These are phyloP conservation scores for Philypnodon macrostomus DNA, from an alignment of 2,797 vertebrate species.

Conservation along the genomic window DNA sequence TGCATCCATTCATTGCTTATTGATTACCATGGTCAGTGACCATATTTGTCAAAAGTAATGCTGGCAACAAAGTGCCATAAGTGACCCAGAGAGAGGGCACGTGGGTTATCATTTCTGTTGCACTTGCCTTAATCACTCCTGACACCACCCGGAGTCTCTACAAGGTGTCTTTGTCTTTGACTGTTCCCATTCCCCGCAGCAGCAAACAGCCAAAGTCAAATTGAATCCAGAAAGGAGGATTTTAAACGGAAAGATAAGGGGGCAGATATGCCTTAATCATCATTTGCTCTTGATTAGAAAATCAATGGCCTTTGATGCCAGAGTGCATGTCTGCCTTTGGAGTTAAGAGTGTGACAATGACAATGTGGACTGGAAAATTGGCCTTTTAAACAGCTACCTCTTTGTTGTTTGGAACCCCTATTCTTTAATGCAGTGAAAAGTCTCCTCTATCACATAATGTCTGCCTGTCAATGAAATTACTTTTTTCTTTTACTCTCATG, in stretches of 20 bases:
- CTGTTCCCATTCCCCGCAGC: conserved; percentile 63
- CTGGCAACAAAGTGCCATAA: conserved; percentile 19
- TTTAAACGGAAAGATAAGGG: conserved; percentile 80
- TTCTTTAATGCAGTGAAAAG: conserved; percentile 75
- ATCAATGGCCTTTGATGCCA: conserved; percentile 84
- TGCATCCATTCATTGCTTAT: conserved; percentile 39
- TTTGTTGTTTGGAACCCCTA: conserved; percentile 73
- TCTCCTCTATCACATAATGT: conserved; percentile 76
- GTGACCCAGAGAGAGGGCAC: conserved; percentile 42
- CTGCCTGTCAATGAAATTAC: conserved; percentile 80
- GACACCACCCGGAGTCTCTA: conserved; percentile 62
- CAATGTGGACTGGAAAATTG: conserved; percentile 79
- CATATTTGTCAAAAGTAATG: conserved; percentile 35
- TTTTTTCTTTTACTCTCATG: conserved; percentile 64
- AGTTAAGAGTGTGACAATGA: conserved; percentile 80
- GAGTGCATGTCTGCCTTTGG: conserved; percentile 78
- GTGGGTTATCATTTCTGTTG: conserved; percentile 57
- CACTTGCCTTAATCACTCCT: conserved; percentile 61
- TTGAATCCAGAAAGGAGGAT: conserved; percentile 77
- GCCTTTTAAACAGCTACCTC: conserved; percentile 77
- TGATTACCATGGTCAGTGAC: conserved; percentile 28
- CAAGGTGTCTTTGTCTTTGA: conserved; percentile 77
- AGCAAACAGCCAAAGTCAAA: conserved; percentile 73
- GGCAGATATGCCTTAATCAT: conserved; percentile 82
- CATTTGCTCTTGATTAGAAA: conserved; percentile 82